A percentile compares a stretch with the other conserved stretches of the same genome.
phyloP scores from a whole-genome alignment of 2,888 invertebrate species.

The Lepeophtheirus nordmannii region DNA sequence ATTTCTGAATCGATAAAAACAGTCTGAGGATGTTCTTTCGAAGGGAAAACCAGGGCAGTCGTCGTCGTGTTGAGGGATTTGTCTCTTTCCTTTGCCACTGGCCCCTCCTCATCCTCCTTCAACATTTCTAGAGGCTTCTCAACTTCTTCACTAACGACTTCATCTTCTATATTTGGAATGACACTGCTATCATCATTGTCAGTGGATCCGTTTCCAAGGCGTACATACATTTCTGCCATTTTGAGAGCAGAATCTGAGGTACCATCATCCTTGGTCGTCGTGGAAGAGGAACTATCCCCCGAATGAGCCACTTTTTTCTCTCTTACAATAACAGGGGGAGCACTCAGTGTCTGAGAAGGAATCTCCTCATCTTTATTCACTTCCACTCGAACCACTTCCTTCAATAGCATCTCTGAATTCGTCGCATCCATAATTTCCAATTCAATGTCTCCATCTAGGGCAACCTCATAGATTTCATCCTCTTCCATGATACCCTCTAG shows the following conservation, averaged over 20 bases:
- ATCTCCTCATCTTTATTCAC: background rate
- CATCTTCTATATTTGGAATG: constrained; percentile 14
- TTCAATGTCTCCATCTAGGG: background rate
- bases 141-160: background rate
- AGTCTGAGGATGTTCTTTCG: too few species aligned
- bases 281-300: background rate
- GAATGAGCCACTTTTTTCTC: background rate
- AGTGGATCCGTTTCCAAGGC: constrained; percentile 14
- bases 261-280: background rate
- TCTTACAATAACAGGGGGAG: background rate
- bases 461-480: constrained; percentile 1
- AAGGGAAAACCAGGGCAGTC: too few species aligned
- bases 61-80: too few species aligned
- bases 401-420: background rate
- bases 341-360: background rate
- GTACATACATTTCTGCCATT: constrained; percentile 12
- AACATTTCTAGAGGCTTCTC: background rate
- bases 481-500: background rate
- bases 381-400: background rate
- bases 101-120: background rate
- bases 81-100: background rate
- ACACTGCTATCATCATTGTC: constrained; percentile 14
- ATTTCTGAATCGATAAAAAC: background rate
- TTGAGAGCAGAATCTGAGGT: background rate
- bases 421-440: background rate